Evolutionary conservation across 2,888 invertebrate species (phyloP).

Genomic region (Camponotus fellah): DNA sequence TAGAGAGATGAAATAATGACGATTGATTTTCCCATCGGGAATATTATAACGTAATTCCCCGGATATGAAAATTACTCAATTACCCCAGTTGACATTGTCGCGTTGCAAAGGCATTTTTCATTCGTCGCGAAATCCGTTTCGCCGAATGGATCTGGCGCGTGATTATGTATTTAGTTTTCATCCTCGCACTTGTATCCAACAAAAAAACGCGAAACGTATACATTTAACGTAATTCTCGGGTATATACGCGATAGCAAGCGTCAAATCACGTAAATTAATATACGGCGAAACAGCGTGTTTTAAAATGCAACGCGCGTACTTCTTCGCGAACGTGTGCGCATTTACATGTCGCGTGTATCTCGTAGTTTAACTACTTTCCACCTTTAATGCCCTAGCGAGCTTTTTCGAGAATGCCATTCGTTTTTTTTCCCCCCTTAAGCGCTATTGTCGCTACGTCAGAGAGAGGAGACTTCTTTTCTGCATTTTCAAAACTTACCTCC

Average conservation of each 20-base stretch:
- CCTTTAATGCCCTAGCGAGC: conserved; percentile 25
- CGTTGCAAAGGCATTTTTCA: conserved; percentile 31
- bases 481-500: conserved; percentile 48
- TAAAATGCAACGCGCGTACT: conserved; percentile 20
- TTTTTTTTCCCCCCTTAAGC: conserved; percentile 30
- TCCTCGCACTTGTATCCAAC: conserved; percentile 1
- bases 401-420: conserved; percentile 23
- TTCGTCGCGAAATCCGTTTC: neutral
- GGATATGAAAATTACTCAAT: conserved; percentile 4
- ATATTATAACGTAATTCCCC: neutral
- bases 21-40: conserved; percentile 12
- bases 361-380: conserved; percentile 36
- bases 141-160: neutral
- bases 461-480: conserved; percentile 13
- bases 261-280: conserved; percentile 37
- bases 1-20: neutral
- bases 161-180: conserved; percentile 28
- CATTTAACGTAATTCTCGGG: conserved; percentile 28
- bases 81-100: neutral
- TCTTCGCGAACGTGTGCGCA: neutral
- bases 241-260: neutral
- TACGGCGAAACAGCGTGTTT: neutral
- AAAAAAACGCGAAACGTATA: conserved; percentile 7
- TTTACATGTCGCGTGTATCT: conserved; percentile 21
- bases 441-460: conserved; percentile 13